Percentiles rank a stretch among this genome's conserved stretches.
These are phyloP conservation scores for Pelobates cultripes DNA, from an alignment of 2,797 vertebrate genomes.

Conservation along the genomic window DNA sequence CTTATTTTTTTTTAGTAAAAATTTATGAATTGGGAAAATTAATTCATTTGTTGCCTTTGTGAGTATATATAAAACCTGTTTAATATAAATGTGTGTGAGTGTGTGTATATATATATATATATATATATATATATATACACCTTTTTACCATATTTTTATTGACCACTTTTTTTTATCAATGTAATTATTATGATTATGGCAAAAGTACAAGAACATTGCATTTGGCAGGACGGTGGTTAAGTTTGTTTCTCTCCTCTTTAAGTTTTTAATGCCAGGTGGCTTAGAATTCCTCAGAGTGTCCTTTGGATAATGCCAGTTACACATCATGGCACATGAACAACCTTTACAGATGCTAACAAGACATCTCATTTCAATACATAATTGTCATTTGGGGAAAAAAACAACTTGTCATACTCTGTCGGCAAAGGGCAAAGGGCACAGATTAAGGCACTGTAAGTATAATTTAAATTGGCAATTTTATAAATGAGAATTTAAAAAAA, in stretches of 20 bases:
- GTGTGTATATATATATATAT: no score
- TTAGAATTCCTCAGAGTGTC: conserved; percentile 25
- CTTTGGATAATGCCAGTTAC: conserved; percentile 39
- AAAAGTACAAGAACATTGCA: no score
- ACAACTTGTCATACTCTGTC: conserved; percentile 23
- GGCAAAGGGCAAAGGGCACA: conserved; percentile 12
- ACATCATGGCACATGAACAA: conserved; percentile 40
- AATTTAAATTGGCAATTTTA: conserved; percentile 14
- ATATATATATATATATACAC: no score
- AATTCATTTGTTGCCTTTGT: no score
- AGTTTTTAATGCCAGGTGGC: conserved; percentile 32
- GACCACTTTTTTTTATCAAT: no score
- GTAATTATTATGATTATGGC: no score
- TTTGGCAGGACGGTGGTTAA: not conserved
- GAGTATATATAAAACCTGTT: no score
- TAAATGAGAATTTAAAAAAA: not conserved
- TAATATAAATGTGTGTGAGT: no score
- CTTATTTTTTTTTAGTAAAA: no score
- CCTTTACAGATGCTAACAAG: conserved; percentile 47
- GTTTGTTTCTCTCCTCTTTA: conserved; percentile 7
- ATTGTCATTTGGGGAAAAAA: conserved; percentile 33
- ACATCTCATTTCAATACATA: conserved; percentile 40
- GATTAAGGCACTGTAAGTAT: conserved; percentile 20
- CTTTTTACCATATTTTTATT: no score
- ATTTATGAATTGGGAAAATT: no score